Percentiles rank a stretch among this genome's conserved stretches.
Conservation (phyloP, 2,888 invertebrate genomes). For the Crocallis elinguaria region DNA sequence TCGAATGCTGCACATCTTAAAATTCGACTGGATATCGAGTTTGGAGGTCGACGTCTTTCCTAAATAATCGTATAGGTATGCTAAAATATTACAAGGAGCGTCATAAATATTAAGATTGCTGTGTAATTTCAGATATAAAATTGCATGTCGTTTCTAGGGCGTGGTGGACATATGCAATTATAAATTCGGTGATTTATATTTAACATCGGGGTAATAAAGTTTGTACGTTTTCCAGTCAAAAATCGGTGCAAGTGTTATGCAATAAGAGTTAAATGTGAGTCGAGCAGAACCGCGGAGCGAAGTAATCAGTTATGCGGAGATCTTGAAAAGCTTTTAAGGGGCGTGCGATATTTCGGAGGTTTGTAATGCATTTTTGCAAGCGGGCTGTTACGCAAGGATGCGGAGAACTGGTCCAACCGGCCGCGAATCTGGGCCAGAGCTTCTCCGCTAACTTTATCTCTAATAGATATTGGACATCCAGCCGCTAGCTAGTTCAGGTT, state of each 20-base stretch:
- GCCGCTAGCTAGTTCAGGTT: conserved; percentile 45
- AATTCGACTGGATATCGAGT: conserved; percentile 45
- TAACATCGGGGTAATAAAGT: conserved; percentile 60
- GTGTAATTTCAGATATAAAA: conserved; percentile 75
- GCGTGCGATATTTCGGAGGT: conserved; percentile 72
- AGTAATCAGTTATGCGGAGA: conserved; percentile 68
- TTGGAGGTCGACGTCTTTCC: conserved; percentile 66
- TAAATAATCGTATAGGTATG: conserved; percentile 51
- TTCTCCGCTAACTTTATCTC: conserved; percentile 75
- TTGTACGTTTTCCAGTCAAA: conserved; percentile 65
- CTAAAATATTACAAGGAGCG: conserved; percentile 66
- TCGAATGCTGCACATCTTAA: conserved; percentile 45
- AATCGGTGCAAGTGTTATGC: conserved; percentile 69
- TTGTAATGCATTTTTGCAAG: conserved; percentile 80
- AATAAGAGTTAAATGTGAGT: conserved; percentile 62
- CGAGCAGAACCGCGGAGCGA: conserved; percentile 40
- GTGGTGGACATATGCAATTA: conserved; percentile 72
- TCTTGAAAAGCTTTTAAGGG: conserved; percentile 76
- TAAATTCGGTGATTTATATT: conserved; percentile 77
- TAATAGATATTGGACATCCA: conserved; percentile 77
- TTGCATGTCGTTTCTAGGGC: conserved; percentile 74
- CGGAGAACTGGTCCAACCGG: conserved; percentile 79
- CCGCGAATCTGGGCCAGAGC: conserved; percentile 78
- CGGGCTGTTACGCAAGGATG: conserved; percentile 78
- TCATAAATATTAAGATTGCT: conserved; percentile 74